phyloP scores from a whole-genome alignment of 2,888 invertebrate genomes.

The Xestia sexstrigata region DNA sequence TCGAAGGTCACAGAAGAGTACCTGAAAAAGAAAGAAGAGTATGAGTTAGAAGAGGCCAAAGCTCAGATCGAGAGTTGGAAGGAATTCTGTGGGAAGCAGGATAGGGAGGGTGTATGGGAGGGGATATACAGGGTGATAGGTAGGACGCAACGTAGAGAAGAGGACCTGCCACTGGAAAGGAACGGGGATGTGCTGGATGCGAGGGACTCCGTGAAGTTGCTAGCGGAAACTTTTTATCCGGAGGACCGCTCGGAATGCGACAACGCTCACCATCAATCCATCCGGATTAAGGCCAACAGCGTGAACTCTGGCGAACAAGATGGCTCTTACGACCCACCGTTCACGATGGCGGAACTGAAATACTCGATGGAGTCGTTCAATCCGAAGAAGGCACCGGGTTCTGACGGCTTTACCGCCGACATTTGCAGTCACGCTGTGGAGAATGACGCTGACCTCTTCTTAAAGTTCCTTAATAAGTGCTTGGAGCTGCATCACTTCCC shows the following conservation, averaged over 20 bases:
- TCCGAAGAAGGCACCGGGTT: neutral
- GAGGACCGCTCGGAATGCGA: neutral
- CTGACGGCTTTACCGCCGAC: neutral
- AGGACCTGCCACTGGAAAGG: conserved; percentile 3
- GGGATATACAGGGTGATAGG: conserved; percentile 28
- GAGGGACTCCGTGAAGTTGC: neutral
- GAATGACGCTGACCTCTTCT: accelerated
- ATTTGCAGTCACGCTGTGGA: neutral
- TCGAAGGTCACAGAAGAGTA: conserved; percentile 49
- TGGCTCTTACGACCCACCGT: neutral
- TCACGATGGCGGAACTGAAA: neutral
- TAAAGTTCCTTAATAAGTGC: neutral
- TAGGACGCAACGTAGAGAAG: conserved; percentile 13
- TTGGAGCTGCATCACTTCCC: neutral
- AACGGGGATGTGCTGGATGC: neutral
- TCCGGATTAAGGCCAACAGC: neutral
- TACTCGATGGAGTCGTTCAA: neutral
- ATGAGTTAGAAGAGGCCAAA: conserved; percentile 28
- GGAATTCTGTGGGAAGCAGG: conserved; percentile 56
- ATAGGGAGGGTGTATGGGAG: neutral
- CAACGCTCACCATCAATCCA: neutral
- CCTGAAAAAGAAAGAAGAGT: conserved; percentile 42
- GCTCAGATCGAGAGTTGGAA: conserved; percentile 57
- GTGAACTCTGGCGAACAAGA: neutral
- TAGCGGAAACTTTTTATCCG: conserved; percentile 15